A percentile compares a stretch with the other conserved stretches of the same genome.
These are phyloP conservation scores for Cacoxenus indagator DNA, from an alignment of 2,888 invertebrate genomes.

Conservation along the genomic window DNA sequence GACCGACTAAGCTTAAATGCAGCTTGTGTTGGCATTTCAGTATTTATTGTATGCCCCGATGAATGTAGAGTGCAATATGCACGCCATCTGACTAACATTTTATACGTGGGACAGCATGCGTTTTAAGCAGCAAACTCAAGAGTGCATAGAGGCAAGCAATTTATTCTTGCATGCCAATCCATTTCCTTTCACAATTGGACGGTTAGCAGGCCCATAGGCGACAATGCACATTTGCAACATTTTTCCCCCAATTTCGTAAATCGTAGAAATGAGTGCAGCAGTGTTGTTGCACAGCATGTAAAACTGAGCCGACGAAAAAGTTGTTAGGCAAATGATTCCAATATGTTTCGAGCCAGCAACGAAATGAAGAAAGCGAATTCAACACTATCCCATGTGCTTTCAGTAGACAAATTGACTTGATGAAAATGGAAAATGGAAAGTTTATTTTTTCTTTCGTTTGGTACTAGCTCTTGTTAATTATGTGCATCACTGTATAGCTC, in stretches of 20 bases:
- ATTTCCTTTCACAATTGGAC: background rate
- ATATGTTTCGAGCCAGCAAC: background rate
- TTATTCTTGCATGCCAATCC: background rate
- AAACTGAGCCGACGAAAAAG: background rate
- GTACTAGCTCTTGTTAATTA: background rate
- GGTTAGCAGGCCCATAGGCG: background rate
- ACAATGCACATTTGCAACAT: background rate
- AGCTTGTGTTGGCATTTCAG: no score
- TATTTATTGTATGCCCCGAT: no score
- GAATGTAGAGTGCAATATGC: no score
- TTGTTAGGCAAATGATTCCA: background rate
- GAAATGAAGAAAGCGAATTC: background rate
- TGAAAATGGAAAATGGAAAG: background rate
- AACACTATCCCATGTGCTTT: background rate
- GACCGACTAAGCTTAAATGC: no score
- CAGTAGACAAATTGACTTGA: background rate
- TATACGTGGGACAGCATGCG: no score
- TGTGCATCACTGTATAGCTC: background rate
- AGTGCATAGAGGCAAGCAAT: background rate
- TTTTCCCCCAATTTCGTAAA: no score
- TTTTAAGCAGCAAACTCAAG: no score
- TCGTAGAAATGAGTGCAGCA: no score
- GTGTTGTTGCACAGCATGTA: background rate
- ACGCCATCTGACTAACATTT: no score
- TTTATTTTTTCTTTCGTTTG: background rate